Evolutionary conservation across 2,797 vertebrate species (phyloP).

Genomic region (Gymnoscopelus braueri): DNA sequence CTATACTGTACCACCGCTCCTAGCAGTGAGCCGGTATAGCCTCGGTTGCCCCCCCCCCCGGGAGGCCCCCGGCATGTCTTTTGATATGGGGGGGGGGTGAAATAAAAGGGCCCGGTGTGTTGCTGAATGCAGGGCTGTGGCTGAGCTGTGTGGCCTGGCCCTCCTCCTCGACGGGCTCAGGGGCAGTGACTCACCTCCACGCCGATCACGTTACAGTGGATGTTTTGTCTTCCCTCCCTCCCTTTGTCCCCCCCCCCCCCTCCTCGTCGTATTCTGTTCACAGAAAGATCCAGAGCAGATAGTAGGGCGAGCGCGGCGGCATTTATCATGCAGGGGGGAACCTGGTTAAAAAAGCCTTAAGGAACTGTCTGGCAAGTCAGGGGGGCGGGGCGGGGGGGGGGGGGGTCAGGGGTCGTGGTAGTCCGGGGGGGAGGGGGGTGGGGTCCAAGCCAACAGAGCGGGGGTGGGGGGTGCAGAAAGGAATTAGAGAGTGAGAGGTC

Average conservation of each 20-base stretch:
- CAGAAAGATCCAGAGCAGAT: constrained; percentile 56
- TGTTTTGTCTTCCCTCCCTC: constrained; percentile 70
- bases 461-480: constrained; percentile 14
- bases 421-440: constrained; percentile 43
- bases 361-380: constrained; percentile 60
- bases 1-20: too few relatives aligned
- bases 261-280: constrained; percentile 52
- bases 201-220: constrained; percentile 50
- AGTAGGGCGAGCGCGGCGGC: constrained; percentile 28
- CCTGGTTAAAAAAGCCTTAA: constrained; percentile 32
- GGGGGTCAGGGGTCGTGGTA: constrained; percentile 59
- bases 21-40: too few relatives aligned
- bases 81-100: constrained; percentile 38
- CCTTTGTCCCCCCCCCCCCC: background rate
- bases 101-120: constrained; percentile 38
- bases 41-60: too few relatives aligned
- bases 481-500: constrained; percentile 42
- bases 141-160: constrained; percentile 32
- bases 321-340: constrained; percentile 45
- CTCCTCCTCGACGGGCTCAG: constrained; percentile 30
- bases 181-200: constrained; percentile 58
- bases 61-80: constrained; percentile 46
- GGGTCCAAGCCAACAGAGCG: constrained; percentile 44
- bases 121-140: constrained; percentile 41
- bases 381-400: constrained; percentile 27